Conservation (phyloP, 2,888 invertebrate species). For the Cryptophagus acutangulus region DNA sequence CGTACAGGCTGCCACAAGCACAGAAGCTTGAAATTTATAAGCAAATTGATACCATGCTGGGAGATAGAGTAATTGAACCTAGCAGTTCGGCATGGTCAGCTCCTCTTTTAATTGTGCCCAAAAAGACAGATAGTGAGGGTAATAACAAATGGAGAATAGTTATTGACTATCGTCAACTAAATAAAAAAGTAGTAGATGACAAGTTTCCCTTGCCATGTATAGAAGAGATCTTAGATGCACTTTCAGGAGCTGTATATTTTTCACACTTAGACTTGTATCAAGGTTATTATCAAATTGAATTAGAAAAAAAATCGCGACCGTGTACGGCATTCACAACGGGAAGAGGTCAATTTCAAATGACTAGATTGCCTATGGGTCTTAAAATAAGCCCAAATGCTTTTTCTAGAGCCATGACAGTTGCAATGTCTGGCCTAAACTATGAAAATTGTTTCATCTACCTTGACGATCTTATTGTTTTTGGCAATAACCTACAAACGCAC, state of each 20-base stretch:
- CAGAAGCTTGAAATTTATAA: too few species aligned
- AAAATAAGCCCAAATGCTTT: background rate
- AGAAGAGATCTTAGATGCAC: conserved; percentile 1
- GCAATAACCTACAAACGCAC: conserved; percentile 21
- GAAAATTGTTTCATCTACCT: conserved; percentile 28
- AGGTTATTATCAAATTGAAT: background rate
- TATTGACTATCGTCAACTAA: background rate
- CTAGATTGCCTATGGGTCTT: too few species aligned
- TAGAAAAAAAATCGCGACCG: background rate
- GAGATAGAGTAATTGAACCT: background rate
- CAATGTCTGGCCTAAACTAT: conserved; percentile 24
- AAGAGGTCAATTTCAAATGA: background rate
- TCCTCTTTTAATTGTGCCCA: conserved; percentile 3
- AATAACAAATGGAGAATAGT: background rate
- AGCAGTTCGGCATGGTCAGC: background rate
- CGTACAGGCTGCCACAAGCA: too few species aligned
- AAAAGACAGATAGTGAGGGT: conserved; percentile 7
- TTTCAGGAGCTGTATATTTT: background rate
- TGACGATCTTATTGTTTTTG: conserved; percentile 32
- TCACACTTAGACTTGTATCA: background rate
- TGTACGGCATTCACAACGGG: conserved; percentile 3
- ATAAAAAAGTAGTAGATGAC: background rate
- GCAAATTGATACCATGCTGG: too few species aligned
- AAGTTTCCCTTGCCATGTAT: background rate
- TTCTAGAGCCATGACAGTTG: background rate